Evolutionary conservation across 2,113 vertebrate species (phyloP), one percentile per base, ranked within the genome.

Genomic region (Pagrus major): DNA sequence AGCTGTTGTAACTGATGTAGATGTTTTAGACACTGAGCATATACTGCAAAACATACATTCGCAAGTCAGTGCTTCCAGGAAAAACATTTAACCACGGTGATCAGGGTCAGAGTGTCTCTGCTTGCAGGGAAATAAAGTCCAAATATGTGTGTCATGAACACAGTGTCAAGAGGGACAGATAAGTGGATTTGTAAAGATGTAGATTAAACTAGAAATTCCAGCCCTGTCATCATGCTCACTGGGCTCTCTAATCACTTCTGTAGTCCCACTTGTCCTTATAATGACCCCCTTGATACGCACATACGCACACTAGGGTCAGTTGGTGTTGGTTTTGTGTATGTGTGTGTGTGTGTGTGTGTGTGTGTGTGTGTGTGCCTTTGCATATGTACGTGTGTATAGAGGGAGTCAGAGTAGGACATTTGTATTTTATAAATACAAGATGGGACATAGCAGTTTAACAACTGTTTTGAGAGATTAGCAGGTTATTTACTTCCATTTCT

Each of bases 191-290:
- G 67, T 72, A 2, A 63, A 69, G 51, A 27, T 71, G 54, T 31
- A 60, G 39, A 75, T 72, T 66, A 69, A 61, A 72, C 29, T 42
- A 46, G 41, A 56, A 75, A 76, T 82, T 80, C 58, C 71, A 71
- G 41, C 23, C 0, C 20, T 78, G 64, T 69, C 54, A 72, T 49
- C 31, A 9, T 1, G 74, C 46, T 81, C 65, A 82, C 71, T 67
- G 58, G 51, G 41, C 25, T 29, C 73, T 85, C 31, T 75, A 68
- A 87, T 80, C 79, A 58, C 59, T 51, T 77, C 51, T 78, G 63
- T 66, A 31, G 46, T 56, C 25, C 14, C 27, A 73, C 60, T 66
- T 85, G 21, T 25, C 65, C 37, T 80, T 33, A 41, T 18, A 54
- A 52, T 71, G 58, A 87, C 68, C 78, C 10, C 59, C 33, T 67